Conservation (phyloP, 2,113 vertebrate species). For the Leuciscus idus region DNA sequence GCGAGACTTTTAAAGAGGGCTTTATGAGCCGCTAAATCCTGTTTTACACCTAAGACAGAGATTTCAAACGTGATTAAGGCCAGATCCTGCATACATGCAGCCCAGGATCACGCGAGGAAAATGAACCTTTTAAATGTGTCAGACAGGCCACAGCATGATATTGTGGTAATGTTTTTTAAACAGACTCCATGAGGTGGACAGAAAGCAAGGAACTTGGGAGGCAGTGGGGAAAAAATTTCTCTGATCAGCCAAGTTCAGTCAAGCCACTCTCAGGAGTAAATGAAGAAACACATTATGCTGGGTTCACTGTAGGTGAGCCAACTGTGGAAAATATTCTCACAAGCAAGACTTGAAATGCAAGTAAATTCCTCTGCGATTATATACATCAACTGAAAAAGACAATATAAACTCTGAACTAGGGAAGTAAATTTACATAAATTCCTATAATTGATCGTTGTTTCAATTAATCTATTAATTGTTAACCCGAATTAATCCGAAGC, state of each 20-base stretch:
- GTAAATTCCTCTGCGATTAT: background rate
- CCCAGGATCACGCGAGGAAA: background rate
- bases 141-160: constrained; percentile 16
- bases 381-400: background rate
- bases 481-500: too few relatives aligned
- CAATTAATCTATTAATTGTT: too few relatives aligned
- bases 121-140: background rate
- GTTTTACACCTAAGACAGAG: constrained; percentile 56
- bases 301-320: background rate
- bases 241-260: background rate
- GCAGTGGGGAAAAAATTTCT: background rate
- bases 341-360: background rate
- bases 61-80: constrained; percentile 58
- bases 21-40: constrained; percentile 57
- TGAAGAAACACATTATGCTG: background rate
- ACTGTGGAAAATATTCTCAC: background rate
- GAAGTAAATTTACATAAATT: too few relatives aligned
- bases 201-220: background rate
- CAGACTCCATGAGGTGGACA: constrained; percentile 10
- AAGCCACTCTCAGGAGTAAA: background rate
- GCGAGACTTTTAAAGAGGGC: constrained; percentile 53
- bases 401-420: too few relatives aligned
- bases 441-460: too few relatives aligned
- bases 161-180: background rate
- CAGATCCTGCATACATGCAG: constrained; percentile 1